These are phyloP conservation scores for Bilobella aurantiaca DNA, from an alignment of 1,140 invertebrate species.

Conservation along the genomic window DNA sequence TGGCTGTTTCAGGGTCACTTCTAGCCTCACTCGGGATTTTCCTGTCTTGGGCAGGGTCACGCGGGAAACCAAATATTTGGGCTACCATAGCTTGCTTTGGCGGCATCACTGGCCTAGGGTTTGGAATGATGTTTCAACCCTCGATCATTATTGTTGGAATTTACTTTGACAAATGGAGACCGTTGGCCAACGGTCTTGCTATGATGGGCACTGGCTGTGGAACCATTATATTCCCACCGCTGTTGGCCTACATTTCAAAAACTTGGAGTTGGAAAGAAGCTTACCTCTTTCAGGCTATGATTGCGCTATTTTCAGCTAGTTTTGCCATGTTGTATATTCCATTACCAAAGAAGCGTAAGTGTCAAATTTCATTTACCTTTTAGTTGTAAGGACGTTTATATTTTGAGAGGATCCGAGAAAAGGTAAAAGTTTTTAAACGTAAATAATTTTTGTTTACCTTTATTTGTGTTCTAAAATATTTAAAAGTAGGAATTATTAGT, in stretches of 20 bases:
- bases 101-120: slow-evolving; percentile 14
- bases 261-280: not conserved
- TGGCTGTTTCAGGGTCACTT: slow-evolving; percentile 5
- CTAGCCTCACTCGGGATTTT: slow-evolving; percentile 12
- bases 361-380: not conserved
- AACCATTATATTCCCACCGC: slow-evolving; percentile 6
- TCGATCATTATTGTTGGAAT: slow-evolving; percentile 12
- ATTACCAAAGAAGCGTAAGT: not conserved
- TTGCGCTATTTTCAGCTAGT: not conserved
- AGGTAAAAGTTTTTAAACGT: not conserved
- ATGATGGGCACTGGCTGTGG: slow-evolving; percentile 13
- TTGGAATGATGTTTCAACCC: slow-evolving; percentile 17
- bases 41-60: slow-evolving; percentile 8
- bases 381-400: not conserved
- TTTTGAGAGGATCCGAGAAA: not conserved
- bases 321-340: not conserved
- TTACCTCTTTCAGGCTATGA: not conserved
- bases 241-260: not conserved
- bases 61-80: slow-evolving; percentile 1
- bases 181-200: slow-evolving; percentile 15
- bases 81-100: slow-evolving; percentile 8
- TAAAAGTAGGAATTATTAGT: no score
- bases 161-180: slow-evolving; percentile 8
- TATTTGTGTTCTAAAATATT: not conserved
- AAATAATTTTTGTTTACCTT: not conserved